Base-by-base conservation (phyloP, 2,888 invertebrate genomes). In the Stenchaetothrips biformis region DNA sequence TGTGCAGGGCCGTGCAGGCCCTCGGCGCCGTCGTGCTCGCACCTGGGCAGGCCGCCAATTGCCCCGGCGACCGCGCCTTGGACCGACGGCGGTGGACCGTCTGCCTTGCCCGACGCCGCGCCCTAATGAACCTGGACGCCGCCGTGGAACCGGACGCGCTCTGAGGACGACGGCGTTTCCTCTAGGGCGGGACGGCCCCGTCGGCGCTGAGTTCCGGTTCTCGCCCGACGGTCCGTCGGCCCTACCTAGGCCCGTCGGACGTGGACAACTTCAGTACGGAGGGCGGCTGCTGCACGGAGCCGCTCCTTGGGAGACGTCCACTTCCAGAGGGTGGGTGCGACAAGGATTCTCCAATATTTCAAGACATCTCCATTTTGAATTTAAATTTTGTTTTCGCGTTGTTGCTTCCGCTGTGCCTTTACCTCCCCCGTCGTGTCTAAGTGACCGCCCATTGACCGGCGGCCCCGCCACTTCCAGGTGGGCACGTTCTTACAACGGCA, bases 211-310 rank as follows among this genome's bases (percentile, higher is more conserved):
- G 62, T 88, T 88, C 84, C 83, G 84, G 53, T 87, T 87, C 82
- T 86, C 86, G 0, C 83, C 83, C 7, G 84, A 85, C 78, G 87
- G 87, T n/a, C n/a, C 25, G 86, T 85, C 82, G 87, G 87, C 49
- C 85, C 86, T n/a, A n/a, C 82, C 84, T 86, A 48, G 86, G n/a
- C n/a, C 86, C 3, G 85, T 87, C 78, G 85, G n/a, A 87, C 81
- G 86, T 87, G 59, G 83, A 85, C 78, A 87, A 87, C 83, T 86
- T 85, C 81, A 81, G 84, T n/a, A 25, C 79, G 81, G 21, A 81
- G 82, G 13, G 80, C 81, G 13, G 79, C 79, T 27, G 80, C 80
- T 9, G 67, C 67, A 11, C 48, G 81, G 78, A 81, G 80, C 74
- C 81, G 80, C 9, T 80, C 81, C 1, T 49, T 82, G n/a, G 82